Evolutionary conservation across 2,888 invertebrate genomes (phyloP).

Genomic region (Blastobasis lacticolella): DNA sequence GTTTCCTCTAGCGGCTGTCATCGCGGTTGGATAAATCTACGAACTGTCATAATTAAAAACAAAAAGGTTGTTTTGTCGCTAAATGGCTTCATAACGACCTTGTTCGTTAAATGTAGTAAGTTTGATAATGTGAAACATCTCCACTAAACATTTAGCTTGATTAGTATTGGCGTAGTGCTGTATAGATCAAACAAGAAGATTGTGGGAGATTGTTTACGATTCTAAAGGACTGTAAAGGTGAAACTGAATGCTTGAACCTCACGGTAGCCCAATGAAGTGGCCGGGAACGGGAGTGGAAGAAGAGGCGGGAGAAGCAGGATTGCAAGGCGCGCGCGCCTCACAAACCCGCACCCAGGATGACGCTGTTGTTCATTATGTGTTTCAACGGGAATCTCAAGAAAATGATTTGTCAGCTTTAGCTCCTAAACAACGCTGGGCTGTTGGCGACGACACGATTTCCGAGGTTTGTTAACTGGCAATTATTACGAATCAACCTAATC

Average conservation of each 20-base stretch:
- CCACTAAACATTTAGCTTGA: conserved; percentile 30
- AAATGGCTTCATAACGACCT: conserved; percentile 39
- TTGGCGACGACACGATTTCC: conserved; percentile 90
- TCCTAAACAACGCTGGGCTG: conserved; percentile 89
- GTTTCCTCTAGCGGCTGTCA: conserved; percentile 67
- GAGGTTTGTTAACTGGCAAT: conserved; percentile 78
- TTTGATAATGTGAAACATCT: conserved; percentile 50
- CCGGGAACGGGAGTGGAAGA: conserved; percentile 81
- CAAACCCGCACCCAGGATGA: conserved; percentile 86
- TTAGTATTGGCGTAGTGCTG: conserved; percentile 30
- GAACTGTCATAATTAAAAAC: conserved; percentile 58
- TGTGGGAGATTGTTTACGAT: conserved; percentile 40
- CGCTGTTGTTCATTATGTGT: conserved; percentile 94
- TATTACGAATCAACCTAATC: conserved; percentile 21
- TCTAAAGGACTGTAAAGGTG: conserved; percentile 48
- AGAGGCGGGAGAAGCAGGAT: conserved; percentile 69
- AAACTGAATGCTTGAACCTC: conserved; percentile 74
- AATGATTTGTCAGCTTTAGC: conserved; percentile 84
- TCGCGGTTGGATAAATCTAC: conserved; percentile 52
- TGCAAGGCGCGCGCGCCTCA: conserved; percentile 77
- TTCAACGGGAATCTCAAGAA: conserved; percentile 85
- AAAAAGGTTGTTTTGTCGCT: conserved; percentile 45
- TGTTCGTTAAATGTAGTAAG: conserved; percentile 28
- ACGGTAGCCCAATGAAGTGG: conserved; percentile 85
- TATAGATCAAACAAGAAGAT: conserved; percentile 34